Base-by-base conservation (phyloP, 2,113 vertebrate species). In the Rhinolophus sinicus region DNA sequence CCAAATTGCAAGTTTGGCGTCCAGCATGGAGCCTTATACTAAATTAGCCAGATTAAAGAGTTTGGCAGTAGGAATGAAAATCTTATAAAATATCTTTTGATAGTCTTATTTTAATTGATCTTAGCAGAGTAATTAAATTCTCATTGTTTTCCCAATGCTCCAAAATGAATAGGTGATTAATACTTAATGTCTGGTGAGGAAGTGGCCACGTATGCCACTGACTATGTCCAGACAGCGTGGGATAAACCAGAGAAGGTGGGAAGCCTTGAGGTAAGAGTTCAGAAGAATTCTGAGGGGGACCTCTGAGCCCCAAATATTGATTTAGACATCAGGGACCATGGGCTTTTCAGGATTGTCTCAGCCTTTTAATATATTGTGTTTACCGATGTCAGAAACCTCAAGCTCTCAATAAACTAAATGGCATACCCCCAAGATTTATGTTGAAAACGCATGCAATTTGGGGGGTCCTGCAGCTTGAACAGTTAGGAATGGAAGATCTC, bases 81-180 rank as follows among this genome's bases (percentile, higher is more conserved):
- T 95, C 97, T 88, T 67, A 50, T 95, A 95, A 96, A 98, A 88
- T 95, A 72, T 16, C 86, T 76, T 93, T 82, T 56, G 80, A 80
- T 94, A 73, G 92, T 86, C 56, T 97, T 92, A 73, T 91, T 97
- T 98, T 97, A 98, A 97, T 93, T 97, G 97, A 97, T 89, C 85
- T 82, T 93, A 75, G 18, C 38, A 92, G 98, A 93, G 87, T 94
- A 58, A 89, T 58, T 96, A 95, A 96, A 94, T 97, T 96, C 83
- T 97, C 54, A 67, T 54, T 89, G 40, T 78, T 96, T 87, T 35
- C 30, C 92, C 0, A 5, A 56, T 38, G 86, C 96, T 64, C 92
- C 44, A 85, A 97, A 93, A 85, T 52, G 88, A 93, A 81, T 56
- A 56, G 19, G 26, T 84, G 91, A 76, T 93, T 80, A 35, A 80